Base-by-base conservation (phyloP, 2,797 vertebrate genomes). In the Acanthurus leucopareius region DNA sequence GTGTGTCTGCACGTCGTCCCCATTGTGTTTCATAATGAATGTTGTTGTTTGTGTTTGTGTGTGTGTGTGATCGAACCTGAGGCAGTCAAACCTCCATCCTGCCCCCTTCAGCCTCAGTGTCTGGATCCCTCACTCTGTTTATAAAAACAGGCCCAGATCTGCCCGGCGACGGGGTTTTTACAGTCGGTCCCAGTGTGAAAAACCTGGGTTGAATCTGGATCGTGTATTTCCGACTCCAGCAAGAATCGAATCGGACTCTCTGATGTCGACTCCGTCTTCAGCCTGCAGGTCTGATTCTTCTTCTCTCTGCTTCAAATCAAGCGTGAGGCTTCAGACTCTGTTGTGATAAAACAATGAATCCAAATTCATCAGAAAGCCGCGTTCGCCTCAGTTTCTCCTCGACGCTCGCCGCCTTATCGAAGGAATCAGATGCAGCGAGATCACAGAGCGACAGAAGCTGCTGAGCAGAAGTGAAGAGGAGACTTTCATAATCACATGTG, bases 141-240 rank as follows among this genome's bases (percentile, higher is more conserved):
- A 67, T 72, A 73, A 85, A 91, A 94, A 90, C 80, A 7, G 66
- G 59, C 20, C 68, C 62, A 56, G 73, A 44, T 65, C 42, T 67
- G 60, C 49, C 45, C n/a, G 6, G 80, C 15, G 32, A 77, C 40
- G 7, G 69, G 61, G 48, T 25, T 71, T 71, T 90, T 68, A 88
- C 71, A 85, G 85, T 40, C 7, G 1, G 64, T 75, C 67, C 64
- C 68, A 75, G 80, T 61, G 54, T 61, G 54, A 48, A 65, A 69
- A 73, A 58, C 77, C 82, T 78, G 61, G 67, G 44, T 72, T 80
- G 85, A 87, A 86, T 87, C 80, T 83, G 80, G 67, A 83, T 81
- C 52, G 61, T 67, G 79, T 75, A 74, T 78, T 84, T 69, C 59
- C 59, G 73, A 25, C 64, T 65, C 60, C 13, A 45, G 42, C 35